These are phyloP conservation scores for Poecilus cupreus DNA, from an alignment of 2,888 invertebrate genomes.

Conservation along the genomic window DNA sequence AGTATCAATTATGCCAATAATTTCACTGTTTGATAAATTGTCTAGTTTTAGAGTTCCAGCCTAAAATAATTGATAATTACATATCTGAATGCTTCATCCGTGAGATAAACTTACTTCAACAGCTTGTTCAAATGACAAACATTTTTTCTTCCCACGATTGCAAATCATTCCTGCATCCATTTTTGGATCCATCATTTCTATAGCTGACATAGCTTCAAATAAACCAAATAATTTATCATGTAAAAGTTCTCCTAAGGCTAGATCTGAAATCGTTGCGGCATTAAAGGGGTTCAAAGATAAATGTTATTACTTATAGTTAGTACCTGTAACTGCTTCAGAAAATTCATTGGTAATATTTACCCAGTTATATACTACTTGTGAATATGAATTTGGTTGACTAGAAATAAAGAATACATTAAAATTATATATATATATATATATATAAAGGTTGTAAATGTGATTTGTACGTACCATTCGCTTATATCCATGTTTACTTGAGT, in stretches of 20 bases:
- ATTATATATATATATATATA: not conserved
- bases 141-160: conserved; percentile 89
- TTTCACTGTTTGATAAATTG: conserved; percentile 84
- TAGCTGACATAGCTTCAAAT: conserved; percentile 99
- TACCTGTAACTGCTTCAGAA: conserved; percentile 78
- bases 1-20: conserved; percentile 95
- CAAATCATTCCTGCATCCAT: conserved; percentile 99
- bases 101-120: conserved; percentile 77
- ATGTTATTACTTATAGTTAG: not conserved
- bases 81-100: not conserved
- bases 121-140: conserved; percentile 90
- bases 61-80: conserved; percentile 71
- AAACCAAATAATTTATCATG: conserved; percentile 94
- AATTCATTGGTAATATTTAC: conserved; percentile 77
- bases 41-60: conserved; percentile 86
- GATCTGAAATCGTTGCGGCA: conserved; percentile 74
- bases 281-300: not conserved
- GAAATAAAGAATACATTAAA: conserved; percentile 63
- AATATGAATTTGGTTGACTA: conserved; percentile 72
- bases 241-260: conserved; percentile 91
- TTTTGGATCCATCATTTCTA: conserved; percentile 99
- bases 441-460: not conserved
- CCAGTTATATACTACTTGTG: conserved; percentile 76
- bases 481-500: conserved; percentile 26
- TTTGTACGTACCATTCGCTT: conserved; percentile 31